These are phyloP conservation scores for Sussaba pulchella DNA, from an alignment of 2,888 invertebrate genomes.

Conservation along the genomic window DNA sequence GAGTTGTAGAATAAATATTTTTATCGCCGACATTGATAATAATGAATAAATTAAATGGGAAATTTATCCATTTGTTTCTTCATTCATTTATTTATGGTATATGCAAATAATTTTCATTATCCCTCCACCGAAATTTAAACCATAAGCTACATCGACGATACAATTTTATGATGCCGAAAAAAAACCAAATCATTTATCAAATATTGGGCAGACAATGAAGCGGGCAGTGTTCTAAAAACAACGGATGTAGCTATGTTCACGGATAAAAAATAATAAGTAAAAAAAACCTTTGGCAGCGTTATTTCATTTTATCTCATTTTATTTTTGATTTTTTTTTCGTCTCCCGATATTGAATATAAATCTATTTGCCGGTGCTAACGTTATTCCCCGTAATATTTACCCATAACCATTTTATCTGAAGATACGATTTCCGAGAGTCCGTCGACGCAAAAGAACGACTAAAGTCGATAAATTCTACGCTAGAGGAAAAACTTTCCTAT, in stretches of 20 bases:
- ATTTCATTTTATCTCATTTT: too few relatives aligned
- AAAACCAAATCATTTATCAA: too few relatives aligned
- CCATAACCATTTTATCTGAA: constrained; percentile 43
- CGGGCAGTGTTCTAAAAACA: neutral
- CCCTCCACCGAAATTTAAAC: too few relatives aligned
- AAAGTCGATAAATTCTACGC: constrained; percentile 56
- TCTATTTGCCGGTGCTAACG: constrained; percentile 10
- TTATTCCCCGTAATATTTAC: constrained; percentile 44
- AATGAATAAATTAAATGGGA: too few relatives aligned
- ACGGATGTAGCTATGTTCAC: constrained; percentile 20
- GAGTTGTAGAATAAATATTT: too few relatives aligned
- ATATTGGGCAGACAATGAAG: too few relatives aligned
- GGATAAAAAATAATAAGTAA: constrained; percentile 29
- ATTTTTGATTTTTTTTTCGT: constrained; percentile 40
- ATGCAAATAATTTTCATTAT: too few relatives aligned
- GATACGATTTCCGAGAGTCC: constrained; percentile 44
- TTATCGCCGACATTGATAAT: too few relatives aligned
- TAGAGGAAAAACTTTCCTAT: constrained; percentile 18
- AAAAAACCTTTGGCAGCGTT: constrained; percentile 25
- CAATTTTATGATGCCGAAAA: too few relatives aligned
- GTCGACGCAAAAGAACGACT: constrained; percentile 42
- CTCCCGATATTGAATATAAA: constrained; percentile 19
- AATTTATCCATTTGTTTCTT: too few relatives aligned
- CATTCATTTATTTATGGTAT: too few relatives aligned
- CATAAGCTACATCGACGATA: too few relatives aligned